Percentiles rank a stretch among this genome's conserved stretches.
Conservation (phyloP, 2,888 invertebrate genomes). For the Chromoteleia sp. region DNA sequence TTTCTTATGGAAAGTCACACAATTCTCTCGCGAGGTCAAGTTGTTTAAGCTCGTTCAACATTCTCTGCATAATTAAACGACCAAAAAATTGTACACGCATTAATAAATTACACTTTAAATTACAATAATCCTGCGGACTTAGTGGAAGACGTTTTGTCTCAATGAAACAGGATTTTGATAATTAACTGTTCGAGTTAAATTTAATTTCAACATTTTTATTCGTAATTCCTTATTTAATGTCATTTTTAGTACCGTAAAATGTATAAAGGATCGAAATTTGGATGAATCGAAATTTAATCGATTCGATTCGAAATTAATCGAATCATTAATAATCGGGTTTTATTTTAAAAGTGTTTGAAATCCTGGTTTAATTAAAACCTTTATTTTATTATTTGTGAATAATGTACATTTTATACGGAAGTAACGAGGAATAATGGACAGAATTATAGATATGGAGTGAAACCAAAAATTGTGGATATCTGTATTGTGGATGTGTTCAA, state of each 20-base stretch:
- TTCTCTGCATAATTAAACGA: slow-evolving; percentile 9
- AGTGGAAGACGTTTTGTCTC: slow-evolving; percentile 10
- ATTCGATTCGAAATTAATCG: too few species aligned
- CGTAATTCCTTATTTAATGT: background rate
- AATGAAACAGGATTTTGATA: slow-evolving; percentile 32
- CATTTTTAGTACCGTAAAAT: background rate
- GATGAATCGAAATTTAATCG: too few species aligned
- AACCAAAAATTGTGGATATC: slow-evolving; percentile 30
- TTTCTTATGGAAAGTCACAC: too few species aligned
- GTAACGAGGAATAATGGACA: slow-evolving; percentile 42
- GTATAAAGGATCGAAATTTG: too few species aligned
- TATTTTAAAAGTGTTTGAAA: too few species aligned
- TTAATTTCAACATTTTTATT: slow-evolving; percentile 22
- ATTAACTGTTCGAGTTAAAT: slow-evolving; percentile 26
- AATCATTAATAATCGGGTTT: too few species aligned
- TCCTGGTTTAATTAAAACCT: too few species aligned
- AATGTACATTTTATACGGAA: slow-evolving; percentile 10
- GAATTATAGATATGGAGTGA: slow-evolving; percentile 23
- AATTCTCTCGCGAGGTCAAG: too few species aligned
- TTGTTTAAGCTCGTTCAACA: background rate
- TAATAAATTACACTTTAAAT: slow-evolving; percentile 30
- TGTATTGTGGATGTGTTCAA: slow-evolving; percentile 47
- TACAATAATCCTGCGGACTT: slow-evolving; percentile 40
- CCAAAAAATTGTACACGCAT: slow-evolving; percentile 27
- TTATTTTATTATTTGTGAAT: too few species aligned